Percentiles rank a stretch among this genome's conserved stretches.
These are phyloP conservation scores for Charadrius vociferus DNA, from an alignment of 2,113 vertebrate genomes.

Conservation along the genomic window DNA sequence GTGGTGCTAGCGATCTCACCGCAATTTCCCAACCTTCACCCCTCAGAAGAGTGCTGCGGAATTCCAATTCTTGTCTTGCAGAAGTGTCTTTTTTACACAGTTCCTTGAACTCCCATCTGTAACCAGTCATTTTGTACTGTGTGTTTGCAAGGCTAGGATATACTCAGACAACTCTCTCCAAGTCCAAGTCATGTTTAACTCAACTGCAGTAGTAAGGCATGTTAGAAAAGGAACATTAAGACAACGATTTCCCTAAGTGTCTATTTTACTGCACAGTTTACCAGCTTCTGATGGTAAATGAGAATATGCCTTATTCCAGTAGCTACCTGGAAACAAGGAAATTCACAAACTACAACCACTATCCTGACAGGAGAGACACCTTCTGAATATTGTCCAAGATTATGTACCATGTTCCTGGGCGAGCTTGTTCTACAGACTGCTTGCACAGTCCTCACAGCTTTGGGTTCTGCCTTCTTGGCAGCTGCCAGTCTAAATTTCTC, in stretches of 20 bases:
- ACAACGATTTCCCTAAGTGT: not conserved
- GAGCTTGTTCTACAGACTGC: not conserved
- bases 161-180: not conserved
- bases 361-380: not conserved
- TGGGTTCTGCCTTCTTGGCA: not conserved
- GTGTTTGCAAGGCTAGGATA: not conserved
- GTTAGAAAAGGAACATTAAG: not conserved
- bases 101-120: not conserved
- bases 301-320: not conserved
- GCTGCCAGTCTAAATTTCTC: not conserved
- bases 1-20: not conserved
- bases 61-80: not conserved
- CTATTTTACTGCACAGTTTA: not conserved
- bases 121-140: accelerated
- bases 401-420: not conserved
- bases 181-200: not conserved
- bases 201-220: not conserved
- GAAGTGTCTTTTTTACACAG: not conserved
- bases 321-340: not conserved
- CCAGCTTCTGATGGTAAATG: not conserved
- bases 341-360: not conserved
- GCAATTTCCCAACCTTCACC: not conserved
- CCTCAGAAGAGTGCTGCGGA: not conserved
- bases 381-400: not conserved
- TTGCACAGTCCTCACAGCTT: not conserved